Percentiles rank a stretch among this genome's conserved stretches.
Conservation (phyloP, 1,140 invertebrate genomes). For the Chelonus insularis region DNA sequence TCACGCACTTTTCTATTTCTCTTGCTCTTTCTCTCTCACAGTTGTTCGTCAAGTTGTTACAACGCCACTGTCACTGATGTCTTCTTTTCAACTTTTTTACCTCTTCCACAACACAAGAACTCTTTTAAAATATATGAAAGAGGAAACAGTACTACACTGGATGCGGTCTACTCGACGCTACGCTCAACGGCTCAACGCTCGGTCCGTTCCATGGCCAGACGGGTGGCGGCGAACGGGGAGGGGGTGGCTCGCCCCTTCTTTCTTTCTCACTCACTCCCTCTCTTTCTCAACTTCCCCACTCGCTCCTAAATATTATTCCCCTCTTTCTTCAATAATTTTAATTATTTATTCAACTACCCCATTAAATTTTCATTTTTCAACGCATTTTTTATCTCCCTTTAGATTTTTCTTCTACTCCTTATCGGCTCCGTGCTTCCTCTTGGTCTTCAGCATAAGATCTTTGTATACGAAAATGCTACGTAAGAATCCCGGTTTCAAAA, state of each 20-base stretch:
- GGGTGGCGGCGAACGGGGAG: constrained; percentile 45
- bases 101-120: background rate
- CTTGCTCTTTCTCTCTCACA: constrained; percentile 8
- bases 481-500: too few relatives aligned
- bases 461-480: too few relatives aligned
- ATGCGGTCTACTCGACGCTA: constrained; percentile 59
- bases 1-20: background rate
- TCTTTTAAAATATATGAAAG: constrained; percentile 26
- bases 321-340: constrained; percentile 23
- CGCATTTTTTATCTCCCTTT: background rate
- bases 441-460: background rate
- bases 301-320: constrained; percentile 23
- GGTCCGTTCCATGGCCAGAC: constrained; percentile 48
- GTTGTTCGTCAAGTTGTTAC: background rate
- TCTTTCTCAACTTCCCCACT: constrained; percentile 26
- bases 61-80: constrained; percentile 2
- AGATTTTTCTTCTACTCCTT: constrained; percentile 3
- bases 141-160: constrained; percentile 43
- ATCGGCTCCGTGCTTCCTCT: too few relatives aligned
- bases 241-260: constrained; percentile 42
- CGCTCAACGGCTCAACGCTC: constrained; percentile 50
- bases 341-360: background rate
- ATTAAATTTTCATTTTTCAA: background rate
- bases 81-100: background rate
- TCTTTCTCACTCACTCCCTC: constrained; percentile 39